Conservation (phyloP, 2,888 invertebrate species). For the Andrena minutula region DNA sequence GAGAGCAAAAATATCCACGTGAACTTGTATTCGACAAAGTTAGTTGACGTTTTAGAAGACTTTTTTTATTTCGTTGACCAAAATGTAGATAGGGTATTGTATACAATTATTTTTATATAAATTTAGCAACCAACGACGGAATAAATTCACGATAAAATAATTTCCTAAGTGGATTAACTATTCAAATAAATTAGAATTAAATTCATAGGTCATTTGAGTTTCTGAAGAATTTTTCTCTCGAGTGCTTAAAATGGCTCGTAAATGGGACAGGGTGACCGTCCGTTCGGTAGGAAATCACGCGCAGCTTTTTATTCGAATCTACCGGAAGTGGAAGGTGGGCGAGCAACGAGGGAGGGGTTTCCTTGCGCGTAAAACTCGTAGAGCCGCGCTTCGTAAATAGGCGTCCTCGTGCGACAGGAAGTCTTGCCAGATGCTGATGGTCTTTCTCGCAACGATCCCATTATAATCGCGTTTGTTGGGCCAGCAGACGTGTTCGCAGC, state of each 20-base stretch:
- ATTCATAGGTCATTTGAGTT: neutral
- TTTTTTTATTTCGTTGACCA: too few species aligned
- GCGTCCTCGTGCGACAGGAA: slow-evolving; percentile 65
- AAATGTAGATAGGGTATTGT: too few species aligned
- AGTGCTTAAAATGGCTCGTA: neutral
- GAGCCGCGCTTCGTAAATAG: slow-evolving; percentile 67
- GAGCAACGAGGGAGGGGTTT: slow-evolving; percentile 55
- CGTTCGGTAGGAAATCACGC: slow-evolving; percentile 42
- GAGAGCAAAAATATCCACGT: too few species aligned
- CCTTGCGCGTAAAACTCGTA: slow-evolving; percentile 59
- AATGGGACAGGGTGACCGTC: slow-evolving; percentile 2
- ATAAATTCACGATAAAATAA: too few species aligned
- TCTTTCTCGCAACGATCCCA: slow-evolving; percentile 43
- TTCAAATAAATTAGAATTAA: too few species aligned
- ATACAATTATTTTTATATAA: too few species aligned
- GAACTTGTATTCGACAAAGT: too few species aligned
- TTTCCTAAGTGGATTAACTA: too few species aligned
- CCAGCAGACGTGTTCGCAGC: neutral
- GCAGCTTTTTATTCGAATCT: slow-evolving; percentile 55
- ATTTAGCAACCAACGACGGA: too few species aligned
- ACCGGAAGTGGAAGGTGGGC: slow-evolving; percentile 66
- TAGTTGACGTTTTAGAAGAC: too few species aligned
- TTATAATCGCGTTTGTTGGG: slow-evolving; percentile 49
- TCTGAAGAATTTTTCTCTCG: neutral
- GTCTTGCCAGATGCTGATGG: slow-evolving; percentile 71